Conservation (phyloP, 2,888 invertebrate species). For the Eulithis testata region DNA sequence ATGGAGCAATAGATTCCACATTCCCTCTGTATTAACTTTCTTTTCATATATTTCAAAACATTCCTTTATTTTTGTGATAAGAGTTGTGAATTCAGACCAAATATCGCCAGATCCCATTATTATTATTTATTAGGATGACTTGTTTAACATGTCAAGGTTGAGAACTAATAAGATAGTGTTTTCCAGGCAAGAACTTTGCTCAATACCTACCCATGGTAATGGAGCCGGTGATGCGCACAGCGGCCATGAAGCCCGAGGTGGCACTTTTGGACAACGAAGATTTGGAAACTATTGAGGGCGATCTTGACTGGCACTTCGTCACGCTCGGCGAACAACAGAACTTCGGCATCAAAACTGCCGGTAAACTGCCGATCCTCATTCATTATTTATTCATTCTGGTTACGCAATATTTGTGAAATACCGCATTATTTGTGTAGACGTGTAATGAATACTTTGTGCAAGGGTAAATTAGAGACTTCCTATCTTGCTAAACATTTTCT, state of each 20-base stretch:
- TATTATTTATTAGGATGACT: too few relatives aligned
- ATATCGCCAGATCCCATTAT: too few relatives aligned
- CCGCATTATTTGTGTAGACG: too few relatives aligned
- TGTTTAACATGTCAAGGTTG: background rate
- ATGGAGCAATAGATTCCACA: background rate
- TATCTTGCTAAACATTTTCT: constrained; percentile 8
- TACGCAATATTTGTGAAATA: too few relatives aligned
- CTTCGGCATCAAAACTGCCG: constrained; percentile 96
- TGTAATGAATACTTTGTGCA: too few relatives aligned
- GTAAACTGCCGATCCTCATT: constrained; percentile 53
- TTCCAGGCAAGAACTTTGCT: constrained; percentile 91
- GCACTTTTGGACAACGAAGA: constrained; percentile 94
- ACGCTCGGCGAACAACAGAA: constrained; percentile 97
- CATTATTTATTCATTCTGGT: background rate
- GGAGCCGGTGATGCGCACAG: constrained; percentile 96
- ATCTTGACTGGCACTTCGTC: constrained; percentile 97
- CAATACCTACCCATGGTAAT: constrained; percentile 97
- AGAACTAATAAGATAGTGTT: background rate
- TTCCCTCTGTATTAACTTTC: too few relatives aligned
- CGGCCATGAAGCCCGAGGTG: constrained; percentile 96
- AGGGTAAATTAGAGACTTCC: too few relatives aligned
- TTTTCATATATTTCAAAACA: too few relatives aligned
- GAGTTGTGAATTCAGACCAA: too few relatives aligned
- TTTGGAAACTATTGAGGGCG: constrained; percentile 92
- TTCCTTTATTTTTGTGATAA: too few relatives aligned